Evolutionary conservation across 2,888 invertebrate genomes (phyloP).

Genomic region (Nomada ruficornis): DNA sequence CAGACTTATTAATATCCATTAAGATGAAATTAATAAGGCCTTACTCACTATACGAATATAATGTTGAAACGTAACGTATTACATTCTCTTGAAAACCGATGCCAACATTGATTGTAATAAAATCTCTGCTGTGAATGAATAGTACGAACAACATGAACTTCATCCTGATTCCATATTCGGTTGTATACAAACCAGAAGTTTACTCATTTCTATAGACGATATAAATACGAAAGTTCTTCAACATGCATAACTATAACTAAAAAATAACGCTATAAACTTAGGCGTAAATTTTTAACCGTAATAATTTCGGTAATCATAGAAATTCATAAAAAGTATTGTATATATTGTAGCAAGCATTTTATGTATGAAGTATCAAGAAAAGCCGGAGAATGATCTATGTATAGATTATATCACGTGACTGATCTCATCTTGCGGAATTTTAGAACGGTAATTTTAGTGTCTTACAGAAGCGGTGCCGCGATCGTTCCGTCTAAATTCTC

Average conservation of each 20-base stretch:
- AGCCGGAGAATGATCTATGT: conserved; percentile 75
- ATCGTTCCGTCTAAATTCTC: conserved; percentile 1
- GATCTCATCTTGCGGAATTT: conserved; percentile 75
- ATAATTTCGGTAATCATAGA: conserved; percentile 11
- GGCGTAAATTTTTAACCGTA: background rate
- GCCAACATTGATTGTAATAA: background rate
- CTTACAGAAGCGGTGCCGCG: conserved; percentile 43
- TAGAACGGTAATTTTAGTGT: conserved; percentile 81
- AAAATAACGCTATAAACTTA: no score
- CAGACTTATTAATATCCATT: no score
- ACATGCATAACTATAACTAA: background rate
- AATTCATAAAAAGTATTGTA: background rate
- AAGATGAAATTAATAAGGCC: no score
- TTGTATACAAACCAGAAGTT: background rate
- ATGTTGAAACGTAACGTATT: no score
- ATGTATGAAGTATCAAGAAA: conserved; percentile 34
- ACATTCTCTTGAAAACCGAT: no score
- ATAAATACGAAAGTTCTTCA: background rate
- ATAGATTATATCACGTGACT: conserved; percentile 69
- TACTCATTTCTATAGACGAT: background rate
- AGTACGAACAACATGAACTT: conserved; percentile 4
- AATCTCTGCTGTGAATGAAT: background rate
- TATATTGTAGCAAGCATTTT: conserved; percentile 13
- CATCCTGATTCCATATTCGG: conserved; percentile 26
- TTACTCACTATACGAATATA: no score